phyloP scores from a whole-genome alignment of 2,888 invertebrate species.

The Temnothorax rugatulus region DNA sequence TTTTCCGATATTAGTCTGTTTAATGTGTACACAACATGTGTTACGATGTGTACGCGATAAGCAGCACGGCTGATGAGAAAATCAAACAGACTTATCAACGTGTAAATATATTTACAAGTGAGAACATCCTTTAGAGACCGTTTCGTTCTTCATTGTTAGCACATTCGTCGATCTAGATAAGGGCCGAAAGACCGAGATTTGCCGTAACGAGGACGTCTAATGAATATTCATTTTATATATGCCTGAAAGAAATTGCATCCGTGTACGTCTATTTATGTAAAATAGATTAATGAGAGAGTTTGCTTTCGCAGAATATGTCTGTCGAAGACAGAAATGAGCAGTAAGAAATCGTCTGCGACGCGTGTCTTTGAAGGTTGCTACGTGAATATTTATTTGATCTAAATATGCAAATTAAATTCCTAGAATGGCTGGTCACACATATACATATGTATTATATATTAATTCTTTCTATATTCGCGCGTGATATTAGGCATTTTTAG shows the following conservation, averaged over 20 bases:
- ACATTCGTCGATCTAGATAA: conserved; percentile 28
- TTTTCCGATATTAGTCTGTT: conserved; percentile 32
- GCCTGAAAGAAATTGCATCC: neutral
- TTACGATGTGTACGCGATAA: conserved; percentile 49
- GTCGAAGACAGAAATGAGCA: neutral
- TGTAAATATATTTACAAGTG: conserved; percentile 34
- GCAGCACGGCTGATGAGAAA: conserved; percentile 30
- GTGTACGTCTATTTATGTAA: neutral
- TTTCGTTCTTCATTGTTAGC: conserved; percentile 37
- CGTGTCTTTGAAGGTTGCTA: neutral
- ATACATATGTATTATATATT: neutral
- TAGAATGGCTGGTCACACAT: conserved; percentile 4
- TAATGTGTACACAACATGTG: conserved; percentile 44
- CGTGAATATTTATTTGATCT: conserved; percentile 14
- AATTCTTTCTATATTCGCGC: neutral
- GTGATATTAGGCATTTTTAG: neutral
- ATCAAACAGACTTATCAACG: conserved; percentile 48
- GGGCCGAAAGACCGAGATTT: conserved; percentile 24
- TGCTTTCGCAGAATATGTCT: neutral
- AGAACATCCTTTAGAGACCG: conserved; percentile 30
- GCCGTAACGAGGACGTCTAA: neutral
- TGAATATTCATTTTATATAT: conserved; percentile 18
- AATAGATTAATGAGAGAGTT: neutral
- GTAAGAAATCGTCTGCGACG: neutral
- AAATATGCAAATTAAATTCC: conserved; percentile 48